phyloP scores from a whole-genome alignment of 1,140 invertebrate genomes.

The Plectus sambesii region DNA sequence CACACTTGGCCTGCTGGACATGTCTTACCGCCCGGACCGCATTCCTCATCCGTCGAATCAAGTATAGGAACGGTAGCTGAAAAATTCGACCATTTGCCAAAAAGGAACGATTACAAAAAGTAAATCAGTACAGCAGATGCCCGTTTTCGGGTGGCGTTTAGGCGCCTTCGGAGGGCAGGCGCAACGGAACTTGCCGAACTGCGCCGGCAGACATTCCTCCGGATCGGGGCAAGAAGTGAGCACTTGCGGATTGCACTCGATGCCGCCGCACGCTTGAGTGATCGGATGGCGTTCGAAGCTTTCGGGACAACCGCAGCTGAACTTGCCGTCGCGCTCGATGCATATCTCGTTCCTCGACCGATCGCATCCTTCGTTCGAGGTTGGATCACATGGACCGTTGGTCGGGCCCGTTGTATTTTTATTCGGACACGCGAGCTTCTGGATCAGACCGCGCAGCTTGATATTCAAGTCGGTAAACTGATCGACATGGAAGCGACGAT shows the following conservation, averaged over 20 bases:
- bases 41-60: no score
- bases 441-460: background rate
- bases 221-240: background rate
- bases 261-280: background rate
- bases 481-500: conserved; percentile 14
- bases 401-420: background rate
- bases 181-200: background rate
- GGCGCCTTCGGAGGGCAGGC: background rate
- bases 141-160: no score
- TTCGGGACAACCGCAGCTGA: background rate
- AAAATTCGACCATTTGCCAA: no score
- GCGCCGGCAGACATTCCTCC: background rate
- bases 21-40: no score
- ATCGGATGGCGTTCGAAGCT: background rate
- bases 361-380: background rate
- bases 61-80: no score
- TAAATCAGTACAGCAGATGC: no score
- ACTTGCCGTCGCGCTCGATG: background rate
- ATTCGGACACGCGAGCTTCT: background rate
- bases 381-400: background rate
- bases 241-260: background rate
- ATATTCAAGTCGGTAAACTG: conserved; percentile 1
- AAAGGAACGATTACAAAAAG: no score
- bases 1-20: no score
- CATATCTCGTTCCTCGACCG: background rate